These are phyloP conservation scores for Paguma larvata DNA, from an alignment of 2,797 vertebrate genomes.

Conservation along the genomic window DNA sequence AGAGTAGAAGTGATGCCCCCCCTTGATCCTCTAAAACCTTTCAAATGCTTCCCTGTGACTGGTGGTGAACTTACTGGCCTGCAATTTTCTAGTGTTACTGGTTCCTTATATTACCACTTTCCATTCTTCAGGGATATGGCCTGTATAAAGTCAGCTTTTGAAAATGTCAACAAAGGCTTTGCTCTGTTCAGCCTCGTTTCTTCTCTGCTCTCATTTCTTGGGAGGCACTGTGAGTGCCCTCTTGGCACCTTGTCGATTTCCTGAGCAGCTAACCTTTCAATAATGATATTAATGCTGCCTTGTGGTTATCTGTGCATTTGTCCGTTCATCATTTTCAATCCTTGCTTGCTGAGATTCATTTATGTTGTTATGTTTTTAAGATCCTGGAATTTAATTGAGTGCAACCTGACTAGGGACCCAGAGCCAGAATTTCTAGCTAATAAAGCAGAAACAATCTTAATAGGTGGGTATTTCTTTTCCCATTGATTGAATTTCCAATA, in stretches of 20 bases:
- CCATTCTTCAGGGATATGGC: neutral
- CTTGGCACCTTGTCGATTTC: slow-evolving; percentile 38
- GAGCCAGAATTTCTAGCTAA: slow-evolving; percentile 46
- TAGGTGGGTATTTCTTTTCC: slow-evolving; percentile 44
- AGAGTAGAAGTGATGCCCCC: neutral
- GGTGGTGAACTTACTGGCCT: slow-evolving; percentile 9
- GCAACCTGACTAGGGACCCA: neutral
- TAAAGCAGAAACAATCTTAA: slow-evolving; percentile 10
- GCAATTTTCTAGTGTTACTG: slow-evolving; percentile 13
- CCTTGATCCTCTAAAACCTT: neutral
- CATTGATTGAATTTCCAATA: slow-evolving; percentile 48
- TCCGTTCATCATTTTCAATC: slow-evolving; percentile 41
- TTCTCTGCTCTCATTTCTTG: slow-evolving; percentile 58
- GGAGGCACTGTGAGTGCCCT: neutral
- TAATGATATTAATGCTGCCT: slow-evolving; percentile 43
- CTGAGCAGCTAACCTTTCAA: slow-evolving; percentile 63
- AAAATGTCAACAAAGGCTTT: slow-evolving; percentile 66
- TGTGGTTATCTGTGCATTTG: slow-evolving; percentile 47
- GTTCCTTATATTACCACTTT: slow-evolving; percentile 37
- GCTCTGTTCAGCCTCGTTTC: slow-evolving; percentile 50
- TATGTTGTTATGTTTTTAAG: slow-evolving; percentile 17
- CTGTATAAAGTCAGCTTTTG: slow-evolving; percentile 52
- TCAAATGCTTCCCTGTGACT: neutral
- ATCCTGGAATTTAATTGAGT: slow-evolving; percentile 25
- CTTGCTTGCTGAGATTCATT: slow-evolving; percentile 20